Evolutionary conservation across 2,888 invertebrate species (phyloP), one percentile per base, ranked within the genome.

Genomic region (Cerceris rybyensis): DNA sequence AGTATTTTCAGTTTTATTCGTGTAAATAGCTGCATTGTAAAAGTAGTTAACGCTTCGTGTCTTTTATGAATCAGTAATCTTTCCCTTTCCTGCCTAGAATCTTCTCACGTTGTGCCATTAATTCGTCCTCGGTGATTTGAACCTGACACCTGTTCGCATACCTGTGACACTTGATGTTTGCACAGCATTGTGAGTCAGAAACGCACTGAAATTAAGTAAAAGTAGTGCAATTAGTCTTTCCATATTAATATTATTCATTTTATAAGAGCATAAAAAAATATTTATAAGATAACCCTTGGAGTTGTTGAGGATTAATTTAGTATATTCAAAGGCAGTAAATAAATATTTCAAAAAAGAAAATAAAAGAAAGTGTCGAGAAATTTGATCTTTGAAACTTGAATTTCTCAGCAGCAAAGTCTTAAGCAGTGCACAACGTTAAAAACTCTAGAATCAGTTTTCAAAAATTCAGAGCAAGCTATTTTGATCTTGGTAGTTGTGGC

Each of bases 101-200:
- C 69, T 90, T 90, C 39, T 88, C 87, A 2, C 90, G 86, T 59
- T 87, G 84, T 0, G 80, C 83, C 87, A 86, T 82, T 5, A 92
- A 43, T 28, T 91, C 90, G 0, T 84, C 89, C 8, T 50, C 70
- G 0, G 91, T 91, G 52, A 92, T 92, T 67, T 75, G 68, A n/a
- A 91, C 90, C 85, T 92, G 91, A 81, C 92, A 92, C 74, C 88
- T 88, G 5, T 83, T 63, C 2, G 91, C 91, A 50, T 75, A 90
- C 16, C 39, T 43, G 69, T 92, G 83, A 73, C 92, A 92, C 52
- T 43, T 83, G 6, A 81, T 71, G 8, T 39, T 64, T 0, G 2
- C 0, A 43, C 90, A 90, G 63, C 91, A 91, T 0, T 88, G 7
- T 9, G 66, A 43, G 39, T 28, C 67, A 11, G 72, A 17, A 7